Percentiles rank a stretch among this genome's conserved stretches.
Conservation (phyloP, 2,888 invertebrate species). For the Pterobdella sp. region DNA sequence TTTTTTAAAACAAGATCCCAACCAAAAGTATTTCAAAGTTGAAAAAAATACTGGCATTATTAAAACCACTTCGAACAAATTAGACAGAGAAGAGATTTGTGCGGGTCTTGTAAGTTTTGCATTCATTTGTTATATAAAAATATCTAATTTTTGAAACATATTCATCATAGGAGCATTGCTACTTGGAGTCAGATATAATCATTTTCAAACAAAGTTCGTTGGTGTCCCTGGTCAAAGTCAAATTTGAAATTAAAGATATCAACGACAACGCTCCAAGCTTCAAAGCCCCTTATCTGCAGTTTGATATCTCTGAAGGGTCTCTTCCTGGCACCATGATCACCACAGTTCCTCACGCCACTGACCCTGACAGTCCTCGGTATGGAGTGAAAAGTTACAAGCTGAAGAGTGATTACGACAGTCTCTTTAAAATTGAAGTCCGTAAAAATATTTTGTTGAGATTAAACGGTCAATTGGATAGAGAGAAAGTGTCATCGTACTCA, state of each 20-base stretch:
- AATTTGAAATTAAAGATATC: slow-evolving; percentile 16
- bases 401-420: neutral
- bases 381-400: slow-evolving; percentile 20
- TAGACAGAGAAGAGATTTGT: slow-evolving; percentile 27
- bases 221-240: slow-evolving; percentile 19
- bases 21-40: slow-evolving; percentile 24
- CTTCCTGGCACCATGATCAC: neutral
- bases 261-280: slow-evolving; percentile 25
- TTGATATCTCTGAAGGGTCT: slow-evolving; percentile 6
- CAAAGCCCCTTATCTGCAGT: neutral
- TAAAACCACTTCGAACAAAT: slow-evolving; percentile 19
- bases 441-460: neutral
- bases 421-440: slow-evolving; percentile 1
- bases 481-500: neutral
- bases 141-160: neutral
- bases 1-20: slow-evolving; percentile 15
- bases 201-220: slow-evolving; percentile 4
- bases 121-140: neutral
- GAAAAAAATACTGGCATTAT: slow-evolving; percentile 23
- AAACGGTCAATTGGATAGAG: slow-evolving; percentile 16
- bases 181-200: slow-evolving; percentile 17
- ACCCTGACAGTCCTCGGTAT: slow-evolving; percentile 18
- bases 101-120: neutral
- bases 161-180: slow-evolving; percentile 7
- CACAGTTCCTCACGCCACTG: slow-evolving; percentile 7